Base-by-base conservation (phyloP, 2,113 vertebrate genomes). In the Cyphomyrus plagiostoma region DNA sequence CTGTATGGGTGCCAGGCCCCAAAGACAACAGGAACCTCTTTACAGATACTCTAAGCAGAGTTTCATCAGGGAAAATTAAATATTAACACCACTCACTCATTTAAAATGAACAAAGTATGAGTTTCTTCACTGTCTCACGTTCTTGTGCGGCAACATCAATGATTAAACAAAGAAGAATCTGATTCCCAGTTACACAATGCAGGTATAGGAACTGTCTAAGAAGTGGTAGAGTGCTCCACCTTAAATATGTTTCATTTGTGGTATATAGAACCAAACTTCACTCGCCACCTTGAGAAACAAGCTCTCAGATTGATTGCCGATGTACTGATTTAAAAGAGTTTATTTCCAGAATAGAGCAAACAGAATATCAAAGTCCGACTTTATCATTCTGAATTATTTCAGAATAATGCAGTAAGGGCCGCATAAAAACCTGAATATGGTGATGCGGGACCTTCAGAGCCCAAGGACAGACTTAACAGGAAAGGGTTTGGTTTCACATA, bases 51-150 rank as follows among this genome's bases (percentile, higher is more conserved):
- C 48, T 46, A 52, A 62, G 53, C 52, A 62, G 56, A 45, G 87
- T 88, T 46, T 88, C 87, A 62, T 88, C 30, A 13, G 87, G 87
- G 56, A 88, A 88, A 88, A 88, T 88, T 88, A 88, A 88, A 88
- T 88, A 88, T 88, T 88, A 88, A 88, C 87, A 45, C 87, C 56
- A 88, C 52, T 42, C 56, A 23, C 87, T 62, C 87, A 56, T 58
- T 86, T 42, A 52, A 88, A 88, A 88, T 88, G 87, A 45, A 86
- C 85, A 86, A 86, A 52, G 85, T 86, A 39, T 88, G 58, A 88
- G 56, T 88, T 88, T 48, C 87, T 58, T 42, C 35, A 52, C 50
- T 48, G 87, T 88, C 87, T 74, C 52, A 42, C 62, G 30, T 66
- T 58, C 35, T 45, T 88, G 53, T 88, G 39, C 56, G 13, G 87